Base-by-base conservation (phyloP, 2,113 vertebrate genomes). In the Delphinus delphis region DNA sequence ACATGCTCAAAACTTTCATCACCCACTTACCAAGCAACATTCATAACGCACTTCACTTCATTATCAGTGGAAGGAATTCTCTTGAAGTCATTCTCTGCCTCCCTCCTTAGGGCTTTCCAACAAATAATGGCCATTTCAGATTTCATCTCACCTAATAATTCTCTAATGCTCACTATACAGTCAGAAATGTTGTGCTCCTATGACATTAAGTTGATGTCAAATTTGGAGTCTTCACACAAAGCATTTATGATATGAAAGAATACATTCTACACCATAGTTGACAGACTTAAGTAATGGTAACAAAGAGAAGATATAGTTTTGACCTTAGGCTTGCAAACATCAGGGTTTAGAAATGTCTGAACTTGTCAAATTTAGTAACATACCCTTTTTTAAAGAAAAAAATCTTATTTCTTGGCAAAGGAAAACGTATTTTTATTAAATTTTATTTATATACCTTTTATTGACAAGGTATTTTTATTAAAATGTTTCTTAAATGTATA, bases 31-130 rank as follows among this genome's bases (percentile, higher is more conserved):
- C 91, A 94, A 88, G 88, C n/a, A 74, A 38, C 88, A 87, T 63
- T 77, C 68, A 87, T 12, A 88, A 93, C 60, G 50, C 60, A 95
- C 77, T 94, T 67, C 65, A 95, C 53, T 84, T 65, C 62, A 84
- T 33, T 89, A 93, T 96, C 97, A 86, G 92, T 73, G 62, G 70
- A 81, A 96, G 25, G 92, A 89, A 96, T 95, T 97, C 92, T 95
- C 95, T 94, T 91, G 68, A 95, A 95, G 85, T 93, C 85, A 71
- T 67, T 85, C 73, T 85, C 76, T 88, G 88, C 31, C 68, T 95
- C 55, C 62, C 93, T 93, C 67, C 88, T 84, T 76, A 28, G 26
- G 65, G n/a, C 67, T 94, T 84, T 70, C 77, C 38, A 84, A 38
- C 15, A 91, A 38, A 38, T 55, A 50, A 90, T 26, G 50, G 76